These are phyloP conservation scores for Ctenoplectra terminalis DNA, from an alignment of 1,140 invertebrate species.

Conservation along the genomic window DNA sequence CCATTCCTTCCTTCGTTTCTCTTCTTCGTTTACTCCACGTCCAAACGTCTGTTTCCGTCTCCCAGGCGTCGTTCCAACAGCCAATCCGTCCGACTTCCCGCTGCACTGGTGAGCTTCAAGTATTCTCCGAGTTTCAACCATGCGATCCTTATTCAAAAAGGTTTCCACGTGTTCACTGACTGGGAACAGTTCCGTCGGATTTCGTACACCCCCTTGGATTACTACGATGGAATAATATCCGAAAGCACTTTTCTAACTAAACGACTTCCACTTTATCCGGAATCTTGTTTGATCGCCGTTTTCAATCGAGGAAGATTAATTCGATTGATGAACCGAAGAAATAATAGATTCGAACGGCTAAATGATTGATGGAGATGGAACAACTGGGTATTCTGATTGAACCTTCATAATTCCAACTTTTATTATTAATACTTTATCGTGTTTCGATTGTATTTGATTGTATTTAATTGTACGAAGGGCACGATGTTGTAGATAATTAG, in stretches of 20 bases:
- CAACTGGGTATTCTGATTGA: background rate
- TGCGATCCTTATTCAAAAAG: slow-evolving; percentile 65
- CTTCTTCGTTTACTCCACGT: slow-evolving; percentile 38
- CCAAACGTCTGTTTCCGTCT: slow-evolving; percentile 63
- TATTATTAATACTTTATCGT: too few relatives aligned
- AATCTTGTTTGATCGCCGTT: background rate
- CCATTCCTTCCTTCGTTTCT: slow-evolving; percentile 19
- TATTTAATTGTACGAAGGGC: too few relatives aligned
- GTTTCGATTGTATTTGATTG: too few relatives aligned
- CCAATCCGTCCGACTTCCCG: slow-evolving; percentile 66
- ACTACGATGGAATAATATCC: slow-evolving; percentile 57
- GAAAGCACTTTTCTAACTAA: slow-evolving; percentile 61
- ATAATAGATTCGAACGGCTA: background rate
- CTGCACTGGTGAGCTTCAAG: slow-evolving; percentile 59
- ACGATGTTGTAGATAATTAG: too few relatives aligned
- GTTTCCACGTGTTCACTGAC: slow-evolving; percentile 50
- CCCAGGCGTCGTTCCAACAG: slow-evolving; percentile 57
- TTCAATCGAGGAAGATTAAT: slow-evolving; percentile 7
- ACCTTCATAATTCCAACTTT: background rate
- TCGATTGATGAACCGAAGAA: slow-evolving; percentile 22
- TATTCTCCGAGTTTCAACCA: slow-evolving; percentile 61
- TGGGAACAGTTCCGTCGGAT: slow-evolving; percentile 59
- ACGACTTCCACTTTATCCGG: slow-evolving; percentile 21
- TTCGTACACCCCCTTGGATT: slow-evolving; percentile 47
- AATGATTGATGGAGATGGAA: background rate